phyloP scores from a whole-genome alignment of 2,113 vertebrate species.

The Danionella cerebrum region DNA sequence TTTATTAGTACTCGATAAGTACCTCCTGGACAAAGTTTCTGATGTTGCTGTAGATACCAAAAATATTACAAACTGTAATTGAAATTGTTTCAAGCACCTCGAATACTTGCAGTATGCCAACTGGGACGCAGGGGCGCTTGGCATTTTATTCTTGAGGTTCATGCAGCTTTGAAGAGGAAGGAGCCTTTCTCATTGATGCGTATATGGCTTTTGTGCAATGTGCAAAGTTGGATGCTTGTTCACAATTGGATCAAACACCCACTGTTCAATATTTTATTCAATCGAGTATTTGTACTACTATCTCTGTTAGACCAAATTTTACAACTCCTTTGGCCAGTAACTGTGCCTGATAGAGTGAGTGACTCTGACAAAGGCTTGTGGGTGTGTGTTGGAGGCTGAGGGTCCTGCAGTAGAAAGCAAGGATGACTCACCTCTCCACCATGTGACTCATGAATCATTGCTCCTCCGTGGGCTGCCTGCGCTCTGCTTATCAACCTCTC shows the following conservation, averaged over 20 bases:
- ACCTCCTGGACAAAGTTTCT: too few species aligned
- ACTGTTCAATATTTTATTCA: conserved; percentile 7
- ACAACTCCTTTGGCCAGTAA: conserved; percentile 14
- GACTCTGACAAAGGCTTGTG: conserved; percentile 32
- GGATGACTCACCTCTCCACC: conserved; percentile 64
- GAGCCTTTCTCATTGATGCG: not conserved
- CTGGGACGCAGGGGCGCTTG: too few species aligned
- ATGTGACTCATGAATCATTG: conserved; percentile 67
- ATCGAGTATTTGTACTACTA: not conserved
- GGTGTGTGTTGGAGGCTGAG: conserved; percentile 37
- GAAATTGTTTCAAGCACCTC: too few species aligned
- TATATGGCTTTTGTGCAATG: not conserved
- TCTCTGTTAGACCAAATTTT: conserved; percentile 1
- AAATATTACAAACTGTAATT: too few species aligned
- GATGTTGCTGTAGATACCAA: too few species aligned
- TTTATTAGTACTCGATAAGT: too few species aligned
- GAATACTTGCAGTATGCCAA: too few species aligned
- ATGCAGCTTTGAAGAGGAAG: too few species aligned
- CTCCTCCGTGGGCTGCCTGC: conserved; percentile 55
- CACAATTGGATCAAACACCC: not conserved
- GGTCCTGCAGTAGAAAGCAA: conserved; percentile 58
- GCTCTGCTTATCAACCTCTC: conserved; percentile 47
- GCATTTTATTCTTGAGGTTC: too few species aligned
- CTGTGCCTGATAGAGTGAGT: conserved; percentile 22
- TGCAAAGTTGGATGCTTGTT: not conserved